Evolutionary conservation across 2,888 invertebrate genomes (phyloP).

Genomic region (Mechanitis mazaeus): DNA sequence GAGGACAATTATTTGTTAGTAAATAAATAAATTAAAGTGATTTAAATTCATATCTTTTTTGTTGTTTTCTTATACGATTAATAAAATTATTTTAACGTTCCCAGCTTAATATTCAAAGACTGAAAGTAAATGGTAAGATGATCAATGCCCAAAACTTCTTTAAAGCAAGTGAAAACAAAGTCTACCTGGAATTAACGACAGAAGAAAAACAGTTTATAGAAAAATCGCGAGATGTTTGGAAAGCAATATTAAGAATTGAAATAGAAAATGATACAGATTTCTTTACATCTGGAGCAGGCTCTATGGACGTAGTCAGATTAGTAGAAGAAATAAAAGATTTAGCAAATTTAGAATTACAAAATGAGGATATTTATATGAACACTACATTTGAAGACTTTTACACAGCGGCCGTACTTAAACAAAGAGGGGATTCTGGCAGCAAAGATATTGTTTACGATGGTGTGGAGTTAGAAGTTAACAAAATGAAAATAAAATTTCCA

Average conservation of each 20-base stretch:
- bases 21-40: background rate
- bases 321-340: conserved; percentile 94
- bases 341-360: conserved; percentile 85
- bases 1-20: conserved; percentile 7
- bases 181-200: conserved; percentile 79
- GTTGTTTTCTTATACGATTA: background rate
- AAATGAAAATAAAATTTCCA: conserved; percentile 89
- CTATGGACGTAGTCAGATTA: conserved; percentile 96
- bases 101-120: conserved; percentile 85
- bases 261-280: conserved; percentile 91
- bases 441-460: conserved; percentile 83
- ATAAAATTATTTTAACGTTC: conserved; percentile 26
- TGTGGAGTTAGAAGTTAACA: conserved; percentile 86
- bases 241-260: conserved; percentile 86
- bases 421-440: conserved; percentile 77
- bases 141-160: conserved; percentile 88
- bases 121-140: conserved; percentile 88
- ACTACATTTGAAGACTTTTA: conserved; percentile 91
- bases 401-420: conserved; percentile 79
- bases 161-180: conserved; percentile 76
- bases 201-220: conserved; percentile 84
- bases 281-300: conserved; percentile 96
- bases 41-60: background rate
- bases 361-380: conserved; percentile 95
- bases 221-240: conserved; percentile 84